phyloP scores from a whole-genome alignment of 2,113 vertebrate genomes.

The Neomonachus schauinslandi region DNA sequence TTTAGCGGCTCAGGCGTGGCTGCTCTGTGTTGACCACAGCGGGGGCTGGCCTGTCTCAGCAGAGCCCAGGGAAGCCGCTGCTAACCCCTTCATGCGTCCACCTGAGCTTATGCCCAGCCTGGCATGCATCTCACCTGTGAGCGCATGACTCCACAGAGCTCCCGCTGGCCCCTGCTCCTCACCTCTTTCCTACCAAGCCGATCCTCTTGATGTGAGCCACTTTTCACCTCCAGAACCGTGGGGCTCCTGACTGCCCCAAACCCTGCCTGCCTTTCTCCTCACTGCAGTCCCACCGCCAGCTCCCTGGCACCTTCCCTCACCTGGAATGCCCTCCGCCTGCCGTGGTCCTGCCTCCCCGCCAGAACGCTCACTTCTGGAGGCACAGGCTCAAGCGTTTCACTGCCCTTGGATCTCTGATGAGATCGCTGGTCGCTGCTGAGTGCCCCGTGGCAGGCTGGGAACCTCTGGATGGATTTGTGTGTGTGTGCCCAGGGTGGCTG shows the following conservation, averaged over 20 bases:
- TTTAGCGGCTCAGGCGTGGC: neutral
- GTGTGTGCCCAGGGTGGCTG: neutral
- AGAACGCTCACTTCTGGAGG: neutral
- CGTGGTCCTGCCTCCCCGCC: neutral
- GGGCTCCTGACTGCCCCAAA: neutral
- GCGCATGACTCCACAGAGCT: neutral
- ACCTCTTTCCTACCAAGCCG: neutral
- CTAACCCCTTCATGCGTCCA: neutral
- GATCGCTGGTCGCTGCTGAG: too few relatives aligned
- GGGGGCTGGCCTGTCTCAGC: neutral
- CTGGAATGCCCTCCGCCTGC: neutral
- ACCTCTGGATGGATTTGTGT: neutral
- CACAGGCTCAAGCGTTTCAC: neutral
- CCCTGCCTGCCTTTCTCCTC: neutral
- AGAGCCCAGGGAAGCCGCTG: neutral
- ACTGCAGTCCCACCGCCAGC: neutral
- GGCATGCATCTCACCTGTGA: neutral
- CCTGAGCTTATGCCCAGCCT: neutral
- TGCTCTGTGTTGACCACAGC: neutral
- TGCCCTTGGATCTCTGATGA: accelerated
- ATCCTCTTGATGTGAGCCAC: neutral
- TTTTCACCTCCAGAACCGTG: neutral
- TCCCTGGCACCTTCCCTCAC: neutral
- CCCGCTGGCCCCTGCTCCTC: neutral
- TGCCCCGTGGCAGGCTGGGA: too few relatives aligned